Evolutionary conservation across 2,888 invertebrate species (phyloP).

Genomic region (Archips xylosteana): DNA sequence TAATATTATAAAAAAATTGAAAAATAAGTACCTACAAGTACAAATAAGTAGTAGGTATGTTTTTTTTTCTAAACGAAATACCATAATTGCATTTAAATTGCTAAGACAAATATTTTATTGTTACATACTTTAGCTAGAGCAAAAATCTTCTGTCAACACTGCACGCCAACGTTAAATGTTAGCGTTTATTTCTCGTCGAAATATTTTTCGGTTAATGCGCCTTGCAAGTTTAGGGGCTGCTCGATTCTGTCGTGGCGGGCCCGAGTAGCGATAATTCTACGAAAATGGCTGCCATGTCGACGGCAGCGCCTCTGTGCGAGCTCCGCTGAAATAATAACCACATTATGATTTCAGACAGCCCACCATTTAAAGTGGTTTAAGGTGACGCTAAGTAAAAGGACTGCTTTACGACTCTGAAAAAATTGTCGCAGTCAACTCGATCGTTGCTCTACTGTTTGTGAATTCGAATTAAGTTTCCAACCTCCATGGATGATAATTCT

Average conservation of each 20-base stretch:
- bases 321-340: constrained; percentile 80
- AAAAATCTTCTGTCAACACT: not conserved
- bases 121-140: not conserved
- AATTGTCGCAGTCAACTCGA: constrained; percentile 59
- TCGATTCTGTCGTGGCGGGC: constrained; percentile 70
- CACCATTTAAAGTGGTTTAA: constrained; percentile 75
- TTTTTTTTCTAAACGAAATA: too few relatives aligned
- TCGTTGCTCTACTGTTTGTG: constrained; percentile 33
- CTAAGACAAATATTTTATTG: too few relatives aligned
- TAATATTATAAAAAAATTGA: too few relatives aligned
- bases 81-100: too few relatives aligned
- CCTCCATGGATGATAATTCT: constrained; percentile 8
- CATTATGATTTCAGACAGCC: constrained; percentile 80
- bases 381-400: constrained; percentile 70
- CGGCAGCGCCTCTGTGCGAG: constrained; percentile 73
- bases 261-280: constrained; percentile 81
- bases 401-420: constrained; percentile 64
- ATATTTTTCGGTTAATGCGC: constrained; percentile 61
- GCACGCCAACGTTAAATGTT: not conserved
- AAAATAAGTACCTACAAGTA: too few relatives aligned
- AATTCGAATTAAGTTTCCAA: constrained; percentile 20
- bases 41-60: too few relatives aligned
- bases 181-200: constrained; percentile 30
- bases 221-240: constrained; percentile 72
- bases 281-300: constrained; percentile 82